Base-by-base conservation (phyloP, 1,140 invertebrate species). In the Aphaenogaster ashmeadi region DNA sequence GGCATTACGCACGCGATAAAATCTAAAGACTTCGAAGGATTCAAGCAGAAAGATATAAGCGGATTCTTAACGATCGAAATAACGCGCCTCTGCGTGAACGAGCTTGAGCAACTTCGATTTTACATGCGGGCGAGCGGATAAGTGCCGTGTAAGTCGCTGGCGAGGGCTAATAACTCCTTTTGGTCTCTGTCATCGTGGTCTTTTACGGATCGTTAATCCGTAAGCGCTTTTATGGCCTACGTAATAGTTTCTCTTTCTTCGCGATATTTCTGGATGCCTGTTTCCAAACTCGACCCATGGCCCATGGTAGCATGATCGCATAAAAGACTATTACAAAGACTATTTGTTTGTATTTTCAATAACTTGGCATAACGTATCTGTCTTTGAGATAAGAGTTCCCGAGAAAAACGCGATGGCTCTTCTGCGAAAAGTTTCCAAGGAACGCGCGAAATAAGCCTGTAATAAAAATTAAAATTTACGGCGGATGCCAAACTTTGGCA, bases 51-150 rank as follows among this genome's bases (percentile, higher is more conserved):
- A 27, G 27, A 27, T 27, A 27, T 27, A 27, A 27, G 27, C 27
- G 27, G 47, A 13, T 38, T 58, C 33, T 36, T n/a, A 83, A 83
- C 27, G 27, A 74, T 56, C 62, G 50, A 58, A 27, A 58, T 33
- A 33, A 58, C 62, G 69, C 52, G 36, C 18, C 60, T 18, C 7
- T 33, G 41, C 52, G 4, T 78, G 11, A 52, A 79, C 58, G 33
- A 44, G 62, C 52, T 72, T 41, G 44, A 58, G 15, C 66, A 56
- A n/a, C 64, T 83, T 83, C 88, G 74, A 91, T 91, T 91, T 91
- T 79, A 91, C 69, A 90, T 91, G 81, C 89, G 41, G 18, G 27
- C 58, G 79, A 91, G 90, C 90, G 67, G 71, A 64, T 91, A 91
- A 91, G 74, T 87, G 72, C 56, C 79, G 41, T 15, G 67, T 44